A percentile compares a stretch with the other conserved stretches of the same genome.
phyloP scores from a whole-genome alignment of 1,140 invertebrate species.

The Muscidifurax raptorellus region DNA sequence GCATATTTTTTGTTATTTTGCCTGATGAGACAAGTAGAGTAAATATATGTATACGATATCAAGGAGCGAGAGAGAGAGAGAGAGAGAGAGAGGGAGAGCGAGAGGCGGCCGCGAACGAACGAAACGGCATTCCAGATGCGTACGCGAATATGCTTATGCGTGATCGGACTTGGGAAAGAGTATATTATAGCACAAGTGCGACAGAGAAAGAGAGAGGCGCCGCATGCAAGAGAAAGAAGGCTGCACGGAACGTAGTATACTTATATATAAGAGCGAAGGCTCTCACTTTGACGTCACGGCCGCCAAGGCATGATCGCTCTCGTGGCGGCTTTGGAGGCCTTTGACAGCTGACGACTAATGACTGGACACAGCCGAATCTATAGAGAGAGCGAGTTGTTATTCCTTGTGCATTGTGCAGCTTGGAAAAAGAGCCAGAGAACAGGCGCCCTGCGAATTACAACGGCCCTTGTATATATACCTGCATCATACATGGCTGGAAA shows the following conservation, averaged over 20 bases:
- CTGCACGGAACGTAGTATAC: neutral
- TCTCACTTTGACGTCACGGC: constrained; percentile 24
- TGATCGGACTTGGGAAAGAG: neutral
- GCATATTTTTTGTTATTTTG: neutral
- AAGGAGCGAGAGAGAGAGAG: neutral
- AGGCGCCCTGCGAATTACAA: no score
- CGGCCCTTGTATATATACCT: neutral
- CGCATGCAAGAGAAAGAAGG: no score
- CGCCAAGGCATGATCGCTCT: neutral
- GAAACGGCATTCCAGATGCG: neutral
- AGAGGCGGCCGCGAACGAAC: neutral
- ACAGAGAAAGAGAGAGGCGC: no score
- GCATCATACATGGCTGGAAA: neutral
- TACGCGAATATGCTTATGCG: neutral
- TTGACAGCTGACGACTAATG: neutral
- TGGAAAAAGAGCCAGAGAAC: no score
- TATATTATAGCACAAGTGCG: no score
- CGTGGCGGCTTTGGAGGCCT: constrained; percentile 13
- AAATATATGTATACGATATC: no score
- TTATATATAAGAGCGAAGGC: neutral
- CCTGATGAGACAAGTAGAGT: neutral
- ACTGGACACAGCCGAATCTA: neutral
- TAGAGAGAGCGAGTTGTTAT: neutral
- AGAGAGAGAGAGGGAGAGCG: neutral
- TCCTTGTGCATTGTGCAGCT: neutral